Evolutionary conservation across 2,113 vertebrate species (phyloP).

Genomic region (Bujurquina vittata): DNA sequence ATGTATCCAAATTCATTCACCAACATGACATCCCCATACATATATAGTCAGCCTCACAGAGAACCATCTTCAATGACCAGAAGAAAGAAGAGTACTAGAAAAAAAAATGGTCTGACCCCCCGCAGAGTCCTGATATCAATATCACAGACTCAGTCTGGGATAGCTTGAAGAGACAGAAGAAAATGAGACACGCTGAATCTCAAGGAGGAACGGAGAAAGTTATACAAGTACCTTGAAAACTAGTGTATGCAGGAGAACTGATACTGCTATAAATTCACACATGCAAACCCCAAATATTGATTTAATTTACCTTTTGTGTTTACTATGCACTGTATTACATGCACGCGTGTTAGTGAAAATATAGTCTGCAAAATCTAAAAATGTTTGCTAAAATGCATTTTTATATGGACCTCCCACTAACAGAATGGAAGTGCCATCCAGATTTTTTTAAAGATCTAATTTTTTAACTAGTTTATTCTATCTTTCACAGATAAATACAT

Average conservation of each 20-base stretch:
- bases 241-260: background rate
- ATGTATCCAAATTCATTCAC: background rate
- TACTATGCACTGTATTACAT: background rate
- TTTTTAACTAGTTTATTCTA: too few relatives aligned
- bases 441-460: too few relatives aligned
- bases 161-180: background rate
- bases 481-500: too few relatives aligned
- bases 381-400: too few relatives aligned
- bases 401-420: too few relatives aligned
- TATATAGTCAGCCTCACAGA: background rate
- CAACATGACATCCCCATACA: background rate
- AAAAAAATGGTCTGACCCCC: background rate
- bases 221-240: background rate
- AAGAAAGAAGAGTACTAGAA: conserved; percentile 1
- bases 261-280: background rate
- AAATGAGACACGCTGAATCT: background rate
- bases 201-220: background rate
- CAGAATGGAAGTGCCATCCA: too few relatives aligned
- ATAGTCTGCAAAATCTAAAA: background rate
- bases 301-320: background rate
- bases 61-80: background rate
- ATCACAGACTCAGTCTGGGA: background rate
- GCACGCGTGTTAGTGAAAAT: background rate
- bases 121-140: background rate
- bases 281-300: background rate